Base-by-base conservation (phyloP, 2,888 invertebrate species). In the Notodonta ziczac region DNA sequence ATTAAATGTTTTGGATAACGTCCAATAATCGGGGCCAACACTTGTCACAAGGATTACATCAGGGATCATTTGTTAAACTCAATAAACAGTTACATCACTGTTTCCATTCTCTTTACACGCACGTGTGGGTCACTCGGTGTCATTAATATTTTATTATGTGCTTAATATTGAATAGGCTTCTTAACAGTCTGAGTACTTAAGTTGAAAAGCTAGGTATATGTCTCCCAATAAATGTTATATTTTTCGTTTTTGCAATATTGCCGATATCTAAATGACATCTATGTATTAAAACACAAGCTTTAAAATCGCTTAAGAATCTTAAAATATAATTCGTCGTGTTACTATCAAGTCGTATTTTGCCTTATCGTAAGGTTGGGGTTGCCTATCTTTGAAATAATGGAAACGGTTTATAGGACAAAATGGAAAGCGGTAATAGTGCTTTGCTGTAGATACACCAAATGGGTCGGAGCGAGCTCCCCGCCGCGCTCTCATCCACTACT, bases 391-490 rank as follows among this genome's bases (percentile, higher is more conserved):
- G 56, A 24, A 59, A 52, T 61, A 65, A 62, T 75, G 75, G 75
- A 75, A 69, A 72, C 72, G 42, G 16, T 57, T 60, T 59, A 58
- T 58, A 63, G 67, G 66, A 66, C 59, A 60, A 69, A 59, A 68
- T 76, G 65, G 63, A 74, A 72, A 71, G 68, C 69, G 65, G 66
- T 66, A 67, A 74, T 71, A 72, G 65, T 59, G 70, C 71, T 73
- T 66, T 71, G 67, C 65, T 62, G 65, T 66, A 75, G 80, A 76
- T 79, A 77, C 71, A 65, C 66, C 70, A 77, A 81, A 79, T 72
- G 72, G 73, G 67, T 70, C 63, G 79, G 66, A 67, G 67, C 68
- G 75, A 73, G 77, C 77, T 73, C 80, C 86, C 87, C 84, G 85
- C 81, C 67, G 87, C 71, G 85, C 70, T 76, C 77, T 67, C 76